A percentile compares a stretch with the other conserved stretches of the same genome.
phyloP scores from a whole-genome alignment of 2,113 vertebrate genomes.

The Antennarius striatus region DNA sequence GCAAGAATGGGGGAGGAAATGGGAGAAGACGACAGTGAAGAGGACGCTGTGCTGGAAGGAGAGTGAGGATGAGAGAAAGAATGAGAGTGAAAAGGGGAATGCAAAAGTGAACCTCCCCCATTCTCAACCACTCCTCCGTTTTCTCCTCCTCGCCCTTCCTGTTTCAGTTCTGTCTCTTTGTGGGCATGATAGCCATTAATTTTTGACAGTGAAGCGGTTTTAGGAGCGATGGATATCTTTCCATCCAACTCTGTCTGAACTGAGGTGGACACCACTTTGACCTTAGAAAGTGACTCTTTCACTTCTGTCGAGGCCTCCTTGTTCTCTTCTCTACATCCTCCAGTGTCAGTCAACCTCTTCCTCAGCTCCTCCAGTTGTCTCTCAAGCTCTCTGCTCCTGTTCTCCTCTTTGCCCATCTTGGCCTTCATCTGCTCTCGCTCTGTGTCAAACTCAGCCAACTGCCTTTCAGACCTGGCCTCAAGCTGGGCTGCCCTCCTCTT shows the following conservation, averaged over 20 bases:
- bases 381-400: constrained; percentile 84
- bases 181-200: constrained; percentile 83
- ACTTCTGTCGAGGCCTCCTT: constrained; percentile 44
- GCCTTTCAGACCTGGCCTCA: constrained; percentile 87
- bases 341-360: constrained; percentile 70
- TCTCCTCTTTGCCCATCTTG: constrained; percentile 87
- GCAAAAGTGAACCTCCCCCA: constrained; percentile 65
- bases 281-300: constrained; percentile 44
- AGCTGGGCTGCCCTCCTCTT: constrained; percentile 81
- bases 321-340: constrained; percentile 32
- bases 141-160: constrained; percentile 69
- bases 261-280: constrained; percentile 60
- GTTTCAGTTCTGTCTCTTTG: constrained; percentile 67
- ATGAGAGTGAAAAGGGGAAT: constrained; percentile 70
- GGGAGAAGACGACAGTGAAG: constrained; percentile 93
- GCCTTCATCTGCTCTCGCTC: constrained; percentile 88
- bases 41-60: constrained; percentile 89
- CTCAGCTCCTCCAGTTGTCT: constrained; percentile 86
- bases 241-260: constrained; percentile 85
- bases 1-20: constrained; percentile 90
- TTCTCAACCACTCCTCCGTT: constrained; percentile 75
- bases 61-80: constrained; percentile 71
- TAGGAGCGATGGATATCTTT: constrained; percentile 53
- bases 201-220: constrained; percentile 73
- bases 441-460: constrained; percentile 88